Evolutionary conservation across 2,113 vertebrate genomes (phyloP).

Genomic region (Corythoichthys haematopterus): DNA sequence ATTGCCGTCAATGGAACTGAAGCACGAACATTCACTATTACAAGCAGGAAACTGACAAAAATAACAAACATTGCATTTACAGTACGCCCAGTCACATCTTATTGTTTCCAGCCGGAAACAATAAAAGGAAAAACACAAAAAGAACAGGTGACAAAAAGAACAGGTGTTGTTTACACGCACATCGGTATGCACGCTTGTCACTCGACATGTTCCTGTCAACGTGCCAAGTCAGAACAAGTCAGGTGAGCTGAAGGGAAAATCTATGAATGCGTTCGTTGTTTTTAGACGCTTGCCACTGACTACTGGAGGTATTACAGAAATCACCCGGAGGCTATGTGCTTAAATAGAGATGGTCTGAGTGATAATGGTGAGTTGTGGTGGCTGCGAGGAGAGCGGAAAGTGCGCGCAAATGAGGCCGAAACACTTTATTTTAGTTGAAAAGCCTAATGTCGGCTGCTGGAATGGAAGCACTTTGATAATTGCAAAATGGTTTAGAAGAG

Average conservation of each 20-base stretch:
- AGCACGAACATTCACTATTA: not conserved
- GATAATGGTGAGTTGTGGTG: not conserved
- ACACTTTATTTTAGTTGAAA: not conserved
- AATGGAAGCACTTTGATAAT: not conserved
- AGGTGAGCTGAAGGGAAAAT: slow-evolving; percentile 36
- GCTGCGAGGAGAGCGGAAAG: not conserved
- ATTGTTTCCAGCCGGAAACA: not conserved
- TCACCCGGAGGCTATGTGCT: not conserved
- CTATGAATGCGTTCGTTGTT: slow-evolving; percentile 48
- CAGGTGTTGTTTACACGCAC: slow-evolving; percentile 13
- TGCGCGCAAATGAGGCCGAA: not conserved
- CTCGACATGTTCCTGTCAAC: slow-evolving; percentile 22
- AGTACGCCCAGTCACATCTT: not conserved
- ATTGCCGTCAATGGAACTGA: too few relatives aligned
- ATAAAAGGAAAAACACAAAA: not conserved
- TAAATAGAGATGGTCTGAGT: not conserved
- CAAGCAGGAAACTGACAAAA: not conserved
- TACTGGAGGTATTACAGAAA: not conserved
- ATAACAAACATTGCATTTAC: not conserved
- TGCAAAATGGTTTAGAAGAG: not conserved
- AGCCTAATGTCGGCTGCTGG: not conserved
- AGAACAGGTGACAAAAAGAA: not conserved
- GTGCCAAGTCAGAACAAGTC: slow-evolving; percentile 38
- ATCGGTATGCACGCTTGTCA: slow-evolving; percentile 28
- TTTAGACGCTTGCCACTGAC: not conserved